Base-by-base conservation (phyloP, 2,113 vertebrate genomes). In the Camarhynchus parvulus region DNA sequence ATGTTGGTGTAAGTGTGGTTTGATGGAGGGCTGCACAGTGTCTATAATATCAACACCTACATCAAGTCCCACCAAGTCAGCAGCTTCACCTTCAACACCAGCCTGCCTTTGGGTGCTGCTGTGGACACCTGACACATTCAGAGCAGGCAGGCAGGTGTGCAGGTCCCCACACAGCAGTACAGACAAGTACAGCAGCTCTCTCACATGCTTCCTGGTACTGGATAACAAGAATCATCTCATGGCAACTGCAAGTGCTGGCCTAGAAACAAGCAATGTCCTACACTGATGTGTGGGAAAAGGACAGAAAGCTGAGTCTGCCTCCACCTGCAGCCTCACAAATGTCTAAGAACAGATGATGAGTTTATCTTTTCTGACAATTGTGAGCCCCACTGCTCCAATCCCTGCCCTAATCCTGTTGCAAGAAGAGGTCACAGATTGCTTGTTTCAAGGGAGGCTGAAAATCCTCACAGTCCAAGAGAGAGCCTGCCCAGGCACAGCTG, bases 401-500 rank as follows among this genome's bases (percentile, higher is more conserved):
- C 72, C 76, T 81, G 41, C 41, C 30, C 66, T 82, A 44, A 76
- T 47, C 42, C 68, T 55, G 5, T n/a, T 56, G 63, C 75, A 79
- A 62, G 50, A 89, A 81, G 55, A 66, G 35, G 52, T 52, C 83
- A 77, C 22, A 63, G 25, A 13, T 11, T 8, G 4, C 39, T 55
- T 49, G 30, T 19, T 76, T 37, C 77, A 64, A 77, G 70, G 68
- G 72, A 62, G 41, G 75, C 12, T 42, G 73, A 74, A 68, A 76
- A 67, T 50, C 85, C 59, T 90, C 68, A 5, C 52, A 69, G 42
- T 88, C 79, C 59, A 80, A 86, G 90, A 83, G 72, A 87, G 75
- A 76, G 63, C 73, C 44, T 41, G 67, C 80, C 74, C 41, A 66
- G 69, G 70, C 83, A 87, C 76, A 68, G 84, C 41, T 81, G 84